Conservation (phyloP, 1,140 invertebrate species). For the Macrocentrus cingulum region DNA sequence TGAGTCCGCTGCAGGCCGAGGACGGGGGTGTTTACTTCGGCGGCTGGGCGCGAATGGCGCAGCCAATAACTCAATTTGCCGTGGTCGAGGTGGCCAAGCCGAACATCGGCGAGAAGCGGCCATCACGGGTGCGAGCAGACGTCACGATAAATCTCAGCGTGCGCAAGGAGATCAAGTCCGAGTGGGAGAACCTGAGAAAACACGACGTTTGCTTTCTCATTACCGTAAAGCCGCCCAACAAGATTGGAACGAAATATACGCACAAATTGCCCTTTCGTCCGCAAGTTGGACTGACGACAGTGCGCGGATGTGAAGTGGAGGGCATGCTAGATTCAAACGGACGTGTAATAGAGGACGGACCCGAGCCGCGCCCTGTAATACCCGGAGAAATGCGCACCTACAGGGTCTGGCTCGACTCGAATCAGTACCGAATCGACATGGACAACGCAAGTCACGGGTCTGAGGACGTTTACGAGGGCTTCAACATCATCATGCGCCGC, state of each 20-base stretch:
- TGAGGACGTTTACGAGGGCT: conserved; percentile 91
- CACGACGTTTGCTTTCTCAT: conserved; percentile 98
- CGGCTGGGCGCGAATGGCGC: conserved; percentile 98
- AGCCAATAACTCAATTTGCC: conserved; percentile 88
- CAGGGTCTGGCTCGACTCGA: conserved; percentile 91
- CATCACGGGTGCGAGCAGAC: conserved; percentile 91
- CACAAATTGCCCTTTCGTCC: conserved; percentile 81
- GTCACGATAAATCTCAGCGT: conserved; percentile 91
- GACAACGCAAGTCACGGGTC: conserved; percentile 74
- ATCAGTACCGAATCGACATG: conserved; percentile 95
- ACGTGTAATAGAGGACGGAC: conserved; percentile 95
- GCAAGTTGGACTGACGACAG: conserved; percentile 88
- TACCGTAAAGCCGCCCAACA: conserved; percentile 80
- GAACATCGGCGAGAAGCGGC: conserved; percentile 90
- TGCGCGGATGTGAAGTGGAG: conserved; percentile 97
- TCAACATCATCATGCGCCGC: conserved; percentile 95
- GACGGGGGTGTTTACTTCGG: conserved; percentile 87
- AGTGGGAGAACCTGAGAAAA: conserved; percentile 96
- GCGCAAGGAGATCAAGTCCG: conserved; percentile 85
- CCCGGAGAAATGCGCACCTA: conserved; percentile 90
- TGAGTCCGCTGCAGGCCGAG: conserved; percentile 93
- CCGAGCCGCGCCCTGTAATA: conserved; percentile 83
- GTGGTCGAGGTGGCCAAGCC: conserved; percentile 94
- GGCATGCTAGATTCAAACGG: conserved; percentile 97
- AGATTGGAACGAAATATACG: conserved; percentile 83